Conservation (phyloP, 2,797 vertebrate genomes). For the Epinephelus awoara region DNA sequence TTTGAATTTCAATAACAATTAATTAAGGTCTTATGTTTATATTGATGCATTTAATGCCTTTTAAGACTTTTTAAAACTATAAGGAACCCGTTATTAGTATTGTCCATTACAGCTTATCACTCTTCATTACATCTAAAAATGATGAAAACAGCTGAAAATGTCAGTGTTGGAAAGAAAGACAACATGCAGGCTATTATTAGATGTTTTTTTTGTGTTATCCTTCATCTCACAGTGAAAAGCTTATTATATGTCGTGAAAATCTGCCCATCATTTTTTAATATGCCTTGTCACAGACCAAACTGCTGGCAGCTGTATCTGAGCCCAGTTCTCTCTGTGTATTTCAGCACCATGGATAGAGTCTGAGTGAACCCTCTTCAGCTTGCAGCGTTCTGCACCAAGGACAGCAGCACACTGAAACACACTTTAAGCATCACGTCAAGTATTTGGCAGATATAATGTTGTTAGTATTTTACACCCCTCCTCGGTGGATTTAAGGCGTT, state of each 20-base stretch:
- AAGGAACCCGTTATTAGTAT: too few species aligned
- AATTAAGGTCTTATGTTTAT: too few species aligned
- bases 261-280: not conserved
- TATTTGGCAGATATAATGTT: slow-evolving; percentile 9
- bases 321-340: not conserved
- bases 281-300: not conserved
- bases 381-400: slow-evolving; percentile 18
- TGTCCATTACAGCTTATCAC: too few species aligned
- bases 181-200: too few species aligned
- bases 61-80: too few species aligned
- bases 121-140: too few species aligned
- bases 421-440: not conserved
- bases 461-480: slow-evolving; percentile 25
- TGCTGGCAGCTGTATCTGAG: not conserved
- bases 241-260: not conserved
- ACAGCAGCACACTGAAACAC: slow-evolving; percentile 3
- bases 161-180: too few species aligned
- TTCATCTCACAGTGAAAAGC: not conserved
- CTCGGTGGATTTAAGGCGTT: not conserved
- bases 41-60: too few species aligned
- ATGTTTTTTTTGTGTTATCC: too few species aligned
- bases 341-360: slow-evolving; percentile 38
- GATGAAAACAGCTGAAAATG: too few species aligned
- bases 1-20: too few species aligned
- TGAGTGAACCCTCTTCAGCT: not conserved